These are phyloP conservation scores for Dryobotodes eremita DNA, from an alignment of 2,888 invertebrate species.

Conservation along the genomic window DNA sequence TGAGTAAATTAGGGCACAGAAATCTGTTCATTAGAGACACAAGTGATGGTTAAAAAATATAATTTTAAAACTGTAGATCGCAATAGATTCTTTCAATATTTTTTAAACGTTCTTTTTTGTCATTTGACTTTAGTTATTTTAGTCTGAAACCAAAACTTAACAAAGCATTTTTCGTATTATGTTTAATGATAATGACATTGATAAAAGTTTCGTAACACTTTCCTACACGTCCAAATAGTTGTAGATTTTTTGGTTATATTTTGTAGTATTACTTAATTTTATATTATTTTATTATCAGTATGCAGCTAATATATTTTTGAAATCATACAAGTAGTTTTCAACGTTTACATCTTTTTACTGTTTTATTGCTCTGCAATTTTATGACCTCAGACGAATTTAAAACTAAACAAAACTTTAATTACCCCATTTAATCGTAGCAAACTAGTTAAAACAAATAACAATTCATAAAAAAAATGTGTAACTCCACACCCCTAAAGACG, in stretches of 20 bases:
- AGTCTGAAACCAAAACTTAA: neutral
- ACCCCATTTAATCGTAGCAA: slow-evolving; percentile 45
- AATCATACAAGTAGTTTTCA: neutral
- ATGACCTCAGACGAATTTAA: slow-evolving; percentile 36
- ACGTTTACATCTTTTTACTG: neutral
- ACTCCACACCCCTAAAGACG: slow-evolving; percentile 60
- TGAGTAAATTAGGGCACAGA: slow-evolving; percentile 14
- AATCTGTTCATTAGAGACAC: slow-evolving; percentile 1
- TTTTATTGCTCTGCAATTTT: slow-evolving; percentile 26
- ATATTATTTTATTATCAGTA: too few relatives aligned
- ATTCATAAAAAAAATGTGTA: slow-evolving; percentile 41
- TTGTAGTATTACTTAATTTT: neutral
- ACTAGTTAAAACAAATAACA: slow-evolving; percentile 59
- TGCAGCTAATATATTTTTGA: neutral
- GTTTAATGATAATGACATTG: too few relatives aligned
- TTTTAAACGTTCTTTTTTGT: neutral
- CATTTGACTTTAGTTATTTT: neutral
- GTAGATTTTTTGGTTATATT: neutral
- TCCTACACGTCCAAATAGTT: neutral
- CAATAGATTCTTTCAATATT: neutral
- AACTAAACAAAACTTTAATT: slow-evolving; percentile 37
- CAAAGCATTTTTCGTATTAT: too few relatives aligned
- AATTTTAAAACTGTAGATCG: neutral
- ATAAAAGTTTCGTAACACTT: neutral
- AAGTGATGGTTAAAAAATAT: neutral